Percentiles rank a stretch among this genome's conserved stretches.
These are phyloP conservation scores for Agonum fuliginosum DNA, from an alignment of 2,888 invertebrate species.

Conservation along the genomic window DNA sequence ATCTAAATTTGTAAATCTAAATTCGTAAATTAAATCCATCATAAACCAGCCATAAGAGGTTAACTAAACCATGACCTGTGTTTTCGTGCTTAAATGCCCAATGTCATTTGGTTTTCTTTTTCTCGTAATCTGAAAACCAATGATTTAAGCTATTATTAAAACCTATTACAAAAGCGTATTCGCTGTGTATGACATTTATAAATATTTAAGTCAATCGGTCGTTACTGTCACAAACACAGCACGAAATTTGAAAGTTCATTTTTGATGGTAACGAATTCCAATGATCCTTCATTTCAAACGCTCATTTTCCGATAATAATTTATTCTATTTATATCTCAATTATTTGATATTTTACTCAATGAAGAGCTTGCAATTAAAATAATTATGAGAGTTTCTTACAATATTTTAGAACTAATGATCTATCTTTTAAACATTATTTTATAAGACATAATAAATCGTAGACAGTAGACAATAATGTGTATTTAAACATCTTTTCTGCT, in stretches of 20 bases:
- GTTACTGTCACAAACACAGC: constrained; percentile 2
- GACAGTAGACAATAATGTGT: too few species aligned
- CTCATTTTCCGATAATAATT: not conserved
- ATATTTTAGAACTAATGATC: not conserved
- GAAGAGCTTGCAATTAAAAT: not conserved
- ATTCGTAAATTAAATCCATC: too few species aligned
- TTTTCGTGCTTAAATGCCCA: not conserved
- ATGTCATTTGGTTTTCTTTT: not conserved
- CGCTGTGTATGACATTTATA: constrained; percentile 19
- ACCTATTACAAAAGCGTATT: not conserved
- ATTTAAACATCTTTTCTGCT: too few species aligned
- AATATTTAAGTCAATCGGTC: constrained; percentile 15
- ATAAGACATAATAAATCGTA: not conserved
- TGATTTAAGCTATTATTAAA: constrained; percentile 25
- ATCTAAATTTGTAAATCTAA: too few species aligned
- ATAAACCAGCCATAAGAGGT: too few species aligned
- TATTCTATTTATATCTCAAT: not conserved
- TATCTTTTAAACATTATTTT: not conserved
- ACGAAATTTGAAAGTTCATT: constrained; percentile 36
- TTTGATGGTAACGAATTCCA: constrained; percentile 31
- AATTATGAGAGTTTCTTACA: not conserved
- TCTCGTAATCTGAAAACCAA: not conserved
- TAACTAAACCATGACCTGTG: too few species aligned
- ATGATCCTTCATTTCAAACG: constrained; percentile 8
- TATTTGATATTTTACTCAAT: not conserved